These are phyloP conservation scores for Cheilosia impressa DNA, from an alignment of 2,888 invertebrate genomes.

Conservation along the genomic window DNA sequence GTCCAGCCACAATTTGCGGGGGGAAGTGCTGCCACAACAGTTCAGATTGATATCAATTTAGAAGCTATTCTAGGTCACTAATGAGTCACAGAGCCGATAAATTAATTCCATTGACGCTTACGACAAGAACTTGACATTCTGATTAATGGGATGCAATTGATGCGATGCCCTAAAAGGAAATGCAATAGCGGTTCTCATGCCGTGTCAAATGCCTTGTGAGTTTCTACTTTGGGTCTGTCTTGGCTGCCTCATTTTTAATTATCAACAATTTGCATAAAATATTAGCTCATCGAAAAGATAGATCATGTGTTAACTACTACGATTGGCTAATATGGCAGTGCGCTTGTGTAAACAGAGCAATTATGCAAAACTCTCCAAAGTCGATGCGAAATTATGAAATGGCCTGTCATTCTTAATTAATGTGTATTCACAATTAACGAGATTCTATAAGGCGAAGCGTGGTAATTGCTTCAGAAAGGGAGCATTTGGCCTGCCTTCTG, in stretches of 20 bases:
- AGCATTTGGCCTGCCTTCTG: too few relatives aligned
- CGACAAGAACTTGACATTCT: conserved; percentile 3
- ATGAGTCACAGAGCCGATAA: conserved; percentile 14
- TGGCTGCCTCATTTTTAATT: neutral
- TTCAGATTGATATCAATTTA: conserved; percentile 29
- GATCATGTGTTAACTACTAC: neutral
- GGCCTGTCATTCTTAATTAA: neutral
- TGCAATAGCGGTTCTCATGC: neutral
- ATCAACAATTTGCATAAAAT: neutral
- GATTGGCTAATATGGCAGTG: neutral
- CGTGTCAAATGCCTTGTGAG: neutral
- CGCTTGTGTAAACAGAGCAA: neutral
- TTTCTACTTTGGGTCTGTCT: neutral
- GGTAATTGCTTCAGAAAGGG: too few relatives aligned
- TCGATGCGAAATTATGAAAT: neutral
- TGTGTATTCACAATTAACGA: too few relatives aligned
- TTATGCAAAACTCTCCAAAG: neutral
- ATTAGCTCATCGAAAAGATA: neutral
- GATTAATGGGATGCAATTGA: conserved; percentile 22
- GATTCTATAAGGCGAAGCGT: too few relatives aligned
- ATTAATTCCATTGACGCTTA: neutral
- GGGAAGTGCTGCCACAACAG: neutral
- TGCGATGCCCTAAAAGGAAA: conserved; percentile 2
- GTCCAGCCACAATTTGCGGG: too few relatives aligned
- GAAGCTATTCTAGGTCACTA: conserved; percentile 12